phyloP scores from a whole-genome alignment of 2,113 vertebrate species.

The Leucopsar rothschildi region DNA sequence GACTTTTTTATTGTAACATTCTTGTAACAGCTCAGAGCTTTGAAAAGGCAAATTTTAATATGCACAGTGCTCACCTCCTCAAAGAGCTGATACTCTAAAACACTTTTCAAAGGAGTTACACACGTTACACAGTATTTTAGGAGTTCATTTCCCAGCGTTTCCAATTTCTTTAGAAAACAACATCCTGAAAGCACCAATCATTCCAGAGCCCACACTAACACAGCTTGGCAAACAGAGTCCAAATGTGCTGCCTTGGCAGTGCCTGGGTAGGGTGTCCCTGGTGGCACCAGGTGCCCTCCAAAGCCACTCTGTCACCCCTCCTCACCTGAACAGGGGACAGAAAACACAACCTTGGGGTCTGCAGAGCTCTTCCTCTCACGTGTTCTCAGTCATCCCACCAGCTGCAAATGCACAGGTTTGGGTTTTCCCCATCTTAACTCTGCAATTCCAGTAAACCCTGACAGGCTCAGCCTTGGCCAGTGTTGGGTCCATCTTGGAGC shows the following conservation, averaged over 20 bases:
- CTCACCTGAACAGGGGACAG: background rate
- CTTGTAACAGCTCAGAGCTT: conserved; percentile 11
- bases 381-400: background rate
- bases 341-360: background rate
- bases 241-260: background rate
- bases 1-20: conserved; percentile 32
- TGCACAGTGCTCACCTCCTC: background rate
- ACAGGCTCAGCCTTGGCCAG: background rate
- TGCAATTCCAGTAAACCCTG: background rate
- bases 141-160: background rate
- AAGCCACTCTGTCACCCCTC: background rate
- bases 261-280: background rate
- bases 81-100: background rate
- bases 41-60: conserved; percentile 1
- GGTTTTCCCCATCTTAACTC: background rate
- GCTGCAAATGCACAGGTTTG: background rate
- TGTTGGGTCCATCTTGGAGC: fast-evolving
- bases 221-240: background rate
- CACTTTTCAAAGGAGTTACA: background rate
- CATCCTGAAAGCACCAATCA: background rate
- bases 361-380: background rate
- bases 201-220: background rate
- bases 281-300: background rate
- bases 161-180: background rate
- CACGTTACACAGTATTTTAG: background rate